A percentile compares a stretch with the other conserved stretches of the same genome.
These are phyloP conservation scores for Myodes glareolus DNA, from an alignment of 2,113 vertebrate species.

Conservation along the genomic window DNA sequence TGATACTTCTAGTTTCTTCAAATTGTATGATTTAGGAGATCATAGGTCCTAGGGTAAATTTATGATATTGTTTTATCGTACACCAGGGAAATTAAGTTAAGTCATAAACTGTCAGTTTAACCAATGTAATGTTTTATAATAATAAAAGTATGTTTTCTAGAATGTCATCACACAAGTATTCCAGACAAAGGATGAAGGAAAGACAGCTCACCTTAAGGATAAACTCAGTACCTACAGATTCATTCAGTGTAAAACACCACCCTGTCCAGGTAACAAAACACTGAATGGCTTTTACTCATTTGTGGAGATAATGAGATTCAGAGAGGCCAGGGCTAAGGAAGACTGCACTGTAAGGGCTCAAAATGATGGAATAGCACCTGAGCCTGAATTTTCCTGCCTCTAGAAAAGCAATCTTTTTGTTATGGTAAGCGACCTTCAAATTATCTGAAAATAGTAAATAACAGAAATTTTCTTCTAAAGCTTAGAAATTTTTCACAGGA, in stretches of 20 bases:
- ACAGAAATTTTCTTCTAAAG: neutral
- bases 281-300: neutral
- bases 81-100: neutral
- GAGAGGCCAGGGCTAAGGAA: neutral
- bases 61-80: neutral
- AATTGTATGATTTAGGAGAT: neutral
- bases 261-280: neutral
- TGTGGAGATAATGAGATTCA: neutral
- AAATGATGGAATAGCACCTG: neutral
- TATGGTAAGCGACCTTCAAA: neutral
- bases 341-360: fast-evolving
- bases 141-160: neutral
- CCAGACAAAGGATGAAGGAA: neutral
- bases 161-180: neutral
- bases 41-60: neutral
- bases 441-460: neutral
- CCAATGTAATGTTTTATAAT: neutral
- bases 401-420: neutral
- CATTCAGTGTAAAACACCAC: neutral
- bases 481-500: neutral
- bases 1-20: neutral
- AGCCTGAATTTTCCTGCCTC: neutral
- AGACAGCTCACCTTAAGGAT: neutral
- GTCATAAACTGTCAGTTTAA: neutral
- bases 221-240: neutral